Evolutionary conservation across 2,888 invertebrate genomes (phyloP), one percentile per base, ranked within the genome.

Genomic region (Sinodicranocentrus sp.): DNA sequence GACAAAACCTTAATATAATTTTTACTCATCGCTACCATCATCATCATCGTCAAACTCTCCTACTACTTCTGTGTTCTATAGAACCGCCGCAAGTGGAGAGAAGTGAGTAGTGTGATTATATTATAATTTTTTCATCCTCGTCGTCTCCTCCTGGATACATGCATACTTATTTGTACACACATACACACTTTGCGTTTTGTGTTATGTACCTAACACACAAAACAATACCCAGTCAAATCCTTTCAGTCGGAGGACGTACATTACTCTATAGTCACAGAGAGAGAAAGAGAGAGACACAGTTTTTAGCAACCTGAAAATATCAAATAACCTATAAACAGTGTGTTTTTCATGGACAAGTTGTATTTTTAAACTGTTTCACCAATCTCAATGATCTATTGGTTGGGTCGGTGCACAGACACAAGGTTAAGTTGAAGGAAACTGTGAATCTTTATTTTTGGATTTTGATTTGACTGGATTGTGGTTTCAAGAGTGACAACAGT

Each of bases 1-100:
- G 65, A 65, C 65, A 39, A 65, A 65, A 65, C 33, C 65, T 65
- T 65, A 65, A 65, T 65, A 65, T 39, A 28, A 65, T 65, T 65
- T n/a, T 65, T 65, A 65, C 65, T 19, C 65, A 65, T 65, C 65
- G 10, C 21, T 13, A 25, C 23, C 39, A 65, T 65, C 65, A 65
- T 17, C 33, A 39, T 10, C 33, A 65, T 28, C 15, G 23, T 19
- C 2, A 10, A 48, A 48, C n/a, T 13, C 5, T n/a, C n/a, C 48
- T 48, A 48, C 8, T 48, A 39, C 39, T 39, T 13, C 8, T 48
- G 48, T 48, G 15, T 48, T 17, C 65, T 33, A 65, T 6, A 8
- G 65, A 10, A 28, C 33, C 65, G 39, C 39, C 39, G 17, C 26
- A n/a, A 63, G n/a, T 6, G 52, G 21, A 5, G n/a, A 63, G 17